Evolutionary conservation across 2,113 vertebrate species (phyloP).

Genomic region (Pterophyllum scalare): DNA sequence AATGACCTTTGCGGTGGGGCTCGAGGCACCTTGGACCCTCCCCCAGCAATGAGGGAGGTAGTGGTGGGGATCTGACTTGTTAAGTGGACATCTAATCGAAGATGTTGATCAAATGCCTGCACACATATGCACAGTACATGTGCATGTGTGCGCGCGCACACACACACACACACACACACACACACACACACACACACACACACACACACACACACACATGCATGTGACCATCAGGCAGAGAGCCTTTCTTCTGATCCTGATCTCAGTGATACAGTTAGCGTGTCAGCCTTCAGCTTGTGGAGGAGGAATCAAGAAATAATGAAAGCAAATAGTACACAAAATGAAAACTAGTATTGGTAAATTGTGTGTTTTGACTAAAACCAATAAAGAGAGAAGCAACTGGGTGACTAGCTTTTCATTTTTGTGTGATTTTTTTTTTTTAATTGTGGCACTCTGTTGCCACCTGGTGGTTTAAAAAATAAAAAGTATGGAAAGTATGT

Average conservation of each 20-base stretch:
- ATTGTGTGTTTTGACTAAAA: conserved; percentile 81
- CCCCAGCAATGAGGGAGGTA: conserved; percentile 17
- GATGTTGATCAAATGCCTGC: conserved; percentile 72
- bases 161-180: conserved; percentile 7
- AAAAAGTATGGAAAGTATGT: background rate
- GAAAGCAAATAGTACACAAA: conserved; percentile 71
- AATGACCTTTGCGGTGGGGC: conserved; percentile 67
- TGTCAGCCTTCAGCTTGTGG: conserved; percentile 66
- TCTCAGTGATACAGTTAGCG: conserved; percentile 44
- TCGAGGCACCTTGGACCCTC: conserved; percentile 41
- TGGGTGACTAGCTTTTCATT: conserved; percentile 45
- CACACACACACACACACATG: conserved; percentile 10
- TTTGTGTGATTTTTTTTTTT: conserved; percentile 1
- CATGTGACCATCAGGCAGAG: conserved; percentile 31
- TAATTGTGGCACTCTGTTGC: conserved; percentile 24
- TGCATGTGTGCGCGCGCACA: too few species aligned
- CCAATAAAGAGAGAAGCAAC: conserved; percentile 79
- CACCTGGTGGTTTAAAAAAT: conserved; percentile 53
- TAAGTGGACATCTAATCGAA: conserved; percentile 77
- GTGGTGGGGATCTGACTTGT: conserved; percentile 62
- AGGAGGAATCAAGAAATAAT: conserved; percentile 67
- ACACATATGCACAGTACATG: conserved; percentile 32
- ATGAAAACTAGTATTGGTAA: conserved; percentile 74
- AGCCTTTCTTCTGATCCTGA: conserved; percentile 61
- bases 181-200: background rate